These are phyloP conservation scores for Scaptomyza polygonia DNA, from an alignment of 2,888 invertebrate species.

Conservation along the genomic window DNA sequence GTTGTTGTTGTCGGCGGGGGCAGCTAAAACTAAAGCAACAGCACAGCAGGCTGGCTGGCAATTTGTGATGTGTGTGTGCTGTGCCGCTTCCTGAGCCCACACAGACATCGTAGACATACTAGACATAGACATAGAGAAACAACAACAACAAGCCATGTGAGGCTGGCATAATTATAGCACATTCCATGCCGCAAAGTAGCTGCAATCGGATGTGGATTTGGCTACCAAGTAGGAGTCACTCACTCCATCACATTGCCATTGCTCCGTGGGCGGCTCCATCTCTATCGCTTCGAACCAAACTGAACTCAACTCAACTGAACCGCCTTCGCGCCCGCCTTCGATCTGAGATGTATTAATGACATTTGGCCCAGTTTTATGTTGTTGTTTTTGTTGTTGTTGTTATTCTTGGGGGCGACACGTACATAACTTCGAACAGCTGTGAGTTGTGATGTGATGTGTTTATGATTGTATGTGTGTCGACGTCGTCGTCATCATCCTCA, in stretches of 20 bases:
- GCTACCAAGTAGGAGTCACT: constrained; percentile 22
- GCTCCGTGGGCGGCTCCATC: constrained; percentile 52
- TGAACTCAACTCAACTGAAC: neutral
- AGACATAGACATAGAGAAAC: neutral
- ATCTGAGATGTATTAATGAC: constrained; percentile 76
- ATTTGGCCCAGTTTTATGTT: constrained; percentile 73
- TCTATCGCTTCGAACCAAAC: neutral
- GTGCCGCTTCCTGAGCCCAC: constrained; percentile 69
- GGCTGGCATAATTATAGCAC: constrained; percentile 74
- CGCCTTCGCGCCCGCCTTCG: constrained; percentile 46
- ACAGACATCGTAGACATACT: constrained; percentile 35
- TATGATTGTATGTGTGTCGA: constrained; percentile 3
- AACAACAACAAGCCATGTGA: constrained; percentile 20
- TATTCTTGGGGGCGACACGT: constrained; percentile 50
- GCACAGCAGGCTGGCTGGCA: constrained; percentile 38
- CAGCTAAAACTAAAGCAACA: constrained; percentile 12
- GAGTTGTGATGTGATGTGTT: neutral
- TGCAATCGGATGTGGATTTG: constrained; percentile 74
- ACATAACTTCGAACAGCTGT: constrained; percentile 54
- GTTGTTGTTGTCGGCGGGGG: constrained; percentile 23
- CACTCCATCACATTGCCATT: constrained; percentile 16
- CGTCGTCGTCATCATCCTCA: constrained; percentile 42
- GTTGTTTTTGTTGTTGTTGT: constrained; percentile 33
- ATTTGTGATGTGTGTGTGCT: constrained; percentile 18
- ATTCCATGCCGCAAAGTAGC: constrained; percentile 68